These are phyloP conservation scores for Siniperca obscura DNA, from an alignment of 2,797 vertebrate genomes.

Conservation along the genomic window DNA sequence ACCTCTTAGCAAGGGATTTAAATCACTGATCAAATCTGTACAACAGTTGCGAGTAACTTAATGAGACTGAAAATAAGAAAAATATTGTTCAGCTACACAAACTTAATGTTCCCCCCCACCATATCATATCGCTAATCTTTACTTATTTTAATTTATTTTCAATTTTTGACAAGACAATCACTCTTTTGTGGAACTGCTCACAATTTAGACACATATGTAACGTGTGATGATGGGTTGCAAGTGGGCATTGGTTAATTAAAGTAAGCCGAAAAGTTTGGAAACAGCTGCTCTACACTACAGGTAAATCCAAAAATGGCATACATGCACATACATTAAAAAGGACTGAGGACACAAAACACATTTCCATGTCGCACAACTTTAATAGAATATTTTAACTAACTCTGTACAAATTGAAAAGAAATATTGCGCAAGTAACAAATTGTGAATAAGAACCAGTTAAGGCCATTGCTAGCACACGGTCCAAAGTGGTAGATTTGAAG, in stretches of 20 bases:
- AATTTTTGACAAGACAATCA: background rate
- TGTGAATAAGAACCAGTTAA: conserved; percentile 89
- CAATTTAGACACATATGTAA: background rate
- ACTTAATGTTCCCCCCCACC: background rate
- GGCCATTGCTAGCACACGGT: conserved; percentile 91
- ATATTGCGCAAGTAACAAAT: conserved; percentile 96
- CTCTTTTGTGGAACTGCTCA: background rate
- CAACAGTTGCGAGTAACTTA: too few relatives aligned
- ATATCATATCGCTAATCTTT: too few relatives aligned
- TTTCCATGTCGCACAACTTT: conserved; percentile 92
- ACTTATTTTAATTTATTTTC: background rate
- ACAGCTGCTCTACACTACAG: background rate
- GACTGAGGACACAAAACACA: conserved; percentile 36
- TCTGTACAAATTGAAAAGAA: conserved; percentile 98
- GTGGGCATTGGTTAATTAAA: background rate
- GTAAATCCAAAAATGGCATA: background rate
- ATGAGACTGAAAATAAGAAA: background rate
- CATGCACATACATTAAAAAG: background rate
- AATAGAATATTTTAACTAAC: conserved; percentile 98
- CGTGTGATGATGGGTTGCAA: background rate
- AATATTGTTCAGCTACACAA: background rate
- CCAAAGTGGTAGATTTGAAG: conserved; percentile 69
- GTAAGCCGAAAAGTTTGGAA: background rate
- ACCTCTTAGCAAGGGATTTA: background rate
- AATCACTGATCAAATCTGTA: background rate